Evolutionary conservation across 2,888 invertebrate genomes (phyloP).

Genomic region (Plusia festucae): DNA sequence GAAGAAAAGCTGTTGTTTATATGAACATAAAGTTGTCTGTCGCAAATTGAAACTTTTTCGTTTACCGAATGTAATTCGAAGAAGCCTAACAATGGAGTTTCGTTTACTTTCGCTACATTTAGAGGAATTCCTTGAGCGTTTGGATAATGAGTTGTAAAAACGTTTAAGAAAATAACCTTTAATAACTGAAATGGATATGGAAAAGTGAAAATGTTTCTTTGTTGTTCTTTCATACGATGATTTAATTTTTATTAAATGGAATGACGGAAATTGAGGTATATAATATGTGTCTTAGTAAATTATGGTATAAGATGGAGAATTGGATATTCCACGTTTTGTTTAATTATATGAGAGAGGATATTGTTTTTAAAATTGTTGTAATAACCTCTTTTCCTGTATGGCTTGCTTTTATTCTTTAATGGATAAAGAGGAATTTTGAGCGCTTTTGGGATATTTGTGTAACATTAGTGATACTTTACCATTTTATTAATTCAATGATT

Average conservation of each 20-base stretch:
- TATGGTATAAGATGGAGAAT: too few relatives aligned
- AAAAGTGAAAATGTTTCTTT: background rate
- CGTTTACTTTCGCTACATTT: slow-evolving; percentile 24
- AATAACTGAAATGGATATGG: slow-evolving; percentile 1
- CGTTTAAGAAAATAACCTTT: slow-evolving; percentile 3
- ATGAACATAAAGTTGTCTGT: slow-evolving; percentile 23
- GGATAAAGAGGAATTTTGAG: too few relatives aligned
- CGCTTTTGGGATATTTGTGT: too few relatives aligned
- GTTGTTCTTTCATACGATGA: background rate
- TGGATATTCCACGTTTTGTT: too few relatives aligned
- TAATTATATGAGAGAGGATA: too few relatives aligned
- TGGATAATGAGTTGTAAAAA: slow-evolving; percentile 10
- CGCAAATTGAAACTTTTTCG: slow-evolving; percentile 39
- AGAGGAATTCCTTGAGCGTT: slow-evolving; percentile 7
- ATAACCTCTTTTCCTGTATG: too few relatives aligned
- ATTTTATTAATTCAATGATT: too few relatives aligned
- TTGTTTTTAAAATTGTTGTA: too few relatives aligned
- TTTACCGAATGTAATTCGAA: slow-evolving; percentile 34
- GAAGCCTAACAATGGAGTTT: slow-evolving; percentile 29
- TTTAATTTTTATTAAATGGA: background rate
- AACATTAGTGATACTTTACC: too few relatives aligned
- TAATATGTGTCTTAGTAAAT: too few relatives aligned
- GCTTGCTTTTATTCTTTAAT: too few relatives aligned
- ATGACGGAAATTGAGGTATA: background rate
- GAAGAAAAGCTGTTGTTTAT: slow-evolving; percentile 45